Evolutionary conservation across 2,888 invertebrate genomes (phyloP).

Genomic region (Xylophagus ater): DNA sequence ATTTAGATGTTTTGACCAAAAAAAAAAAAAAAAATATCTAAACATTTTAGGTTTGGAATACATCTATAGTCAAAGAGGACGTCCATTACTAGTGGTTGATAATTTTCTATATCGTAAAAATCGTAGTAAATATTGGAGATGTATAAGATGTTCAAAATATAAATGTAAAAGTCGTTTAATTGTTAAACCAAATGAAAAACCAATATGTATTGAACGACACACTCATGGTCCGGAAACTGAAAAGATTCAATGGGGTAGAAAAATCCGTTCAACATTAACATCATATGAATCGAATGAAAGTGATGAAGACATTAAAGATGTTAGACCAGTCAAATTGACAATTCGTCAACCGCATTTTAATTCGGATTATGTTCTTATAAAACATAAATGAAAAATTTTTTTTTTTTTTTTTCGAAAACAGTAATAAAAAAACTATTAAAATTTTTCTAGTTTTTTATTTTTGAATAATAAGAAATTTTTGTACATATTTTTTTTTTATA

Average conservation of each 20-base stretch:
- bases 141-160: conserved; percentile 26
- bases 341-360: conserved; percentile 22
- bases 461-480: no score
- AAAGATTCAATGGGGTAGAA: conserved; percentile 25
- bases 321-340: conserved; percentile 16
- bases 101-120: conserved; percentile 29
- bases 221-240: conserved; percentile 27
- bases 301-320: conserved; percentile 9
- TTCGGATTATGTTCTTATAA: conserved; percentile 13
- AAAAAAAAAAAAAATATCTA: conserved; percentile 1
- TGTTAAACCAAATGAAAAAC: conserved; percentile 20
- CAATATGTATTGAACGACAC: conserved; percentile 24
- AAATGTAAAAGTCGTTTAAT: conserved; percentile 28
- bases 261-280: conserved; percentile 10
- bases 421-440: no score
- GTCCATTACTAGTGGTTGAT: conserved; percentile 26
- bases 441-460: no score
- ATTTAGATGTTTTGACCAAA: background rate
- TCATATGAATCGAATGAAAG: conserved; percentile 11
- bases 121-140: conserved; percentile 30
- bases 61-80: conserved; percentile 29
- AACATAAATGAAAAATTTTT: no score
- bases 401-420: no score
- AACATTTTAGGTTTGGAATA: conserved; percentile 26
- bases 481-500: no score